Evolutionary conservation across 2,797 vertebrate genomes (phyloP).

Genomic region (Sebastes cheni): DNA sequence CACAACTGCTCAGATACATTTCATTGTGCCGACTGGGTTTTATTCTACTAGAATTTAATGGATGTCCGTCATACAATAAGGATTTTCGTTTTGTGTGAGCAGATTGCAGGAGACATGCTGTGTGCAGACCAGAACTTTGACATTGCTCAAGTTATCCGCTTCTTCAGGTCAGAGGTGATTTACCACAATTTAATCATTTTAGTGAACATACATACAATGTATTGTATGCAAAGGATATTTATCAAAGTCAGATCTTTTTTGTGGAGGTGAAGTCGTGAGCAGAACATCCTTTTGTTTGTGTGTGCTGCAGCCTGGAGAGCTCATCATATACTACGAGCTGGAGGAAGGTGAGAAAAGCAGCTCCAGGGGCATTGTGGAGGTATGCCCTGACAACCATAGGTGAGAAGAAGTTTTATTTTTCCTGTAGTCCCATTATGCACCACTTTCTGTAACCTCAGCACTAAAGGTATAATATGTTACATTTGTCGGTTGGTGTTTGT

Average conservation of each 20-base stretch:
- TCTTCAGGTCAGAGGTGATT: conserved; percentile 85
- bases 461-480: too few species aligned
- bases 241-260: background rate
- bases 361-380: conserved; percentile 87
- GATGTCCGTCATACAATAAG: background rate
- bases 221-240: background rate
- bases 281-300: background rate
- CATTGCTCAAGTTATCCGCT: conserved; percentile 85
- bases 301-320: conserved; percentile 80
- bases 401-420: conserved; percentile 37
- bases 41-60: too few species aligned
- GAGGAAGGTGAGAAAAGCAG: conserved; percentile 82
- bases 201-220: background rate
- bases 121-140: conserved; percentile 89
- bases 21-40: background rate
- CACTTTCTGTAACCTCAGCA: background rate
- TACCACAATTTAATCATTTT: background rate
- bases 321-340: conserved; percentile 87
- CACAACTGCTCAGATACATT: background rate
- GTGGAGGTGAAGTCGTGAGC: background rate
- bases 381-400: conserved; percentile 84
- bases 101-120: conserved; percentile 89
- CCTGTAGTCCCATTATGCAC: too few species aligned
- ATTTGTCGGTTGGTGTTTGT: too few species aligned
- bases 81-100: conserved; percentile 3